Conservation (phyloP, 2,888 invertebrate genomes). For the Crossocerus cetratus region DNA sequence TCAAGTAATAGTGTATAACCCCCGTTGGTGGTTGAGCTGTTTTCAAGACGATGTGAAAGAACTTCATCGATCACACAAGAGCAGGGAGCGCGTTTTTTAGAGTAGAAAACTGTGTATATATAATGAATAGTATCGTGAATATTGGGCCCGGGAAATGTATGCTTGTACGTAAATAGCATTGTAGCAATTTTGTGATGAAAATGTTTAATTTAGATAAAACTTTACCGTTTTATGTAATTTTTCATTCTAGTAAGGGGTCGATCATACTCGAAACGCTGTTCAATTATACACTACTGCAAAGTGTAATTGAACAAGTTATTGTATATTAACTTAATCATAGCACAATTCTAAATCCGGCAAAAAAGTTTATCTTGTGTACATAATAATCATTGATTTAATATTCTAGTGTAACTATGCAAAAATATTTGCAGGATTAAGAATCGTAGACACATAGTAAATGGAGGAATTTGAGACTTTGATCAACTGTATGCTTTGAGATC, state of each 20-base stretch:
- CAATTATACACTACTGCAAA: constrained; percentile 36
- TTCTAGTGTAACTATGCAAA: constrained; percentile 34
- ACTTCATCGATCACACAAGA: constrained; percentile 23
- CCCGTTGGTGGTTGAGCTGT: constrained; percentile 56
- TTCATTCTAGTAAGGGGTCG: constrained; percentile 40
- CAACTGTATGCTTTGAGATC: constrained; percentile 34
- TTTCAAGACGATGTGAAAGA: constrained; percentile 45
- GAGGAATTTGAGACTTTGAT: constrained; percentile 24
- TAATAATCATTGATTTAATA: constrained; percentile 38
- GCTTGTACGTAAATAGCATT: constrained; percentile 39
- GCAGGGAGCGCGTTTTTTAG: constrained; percentile 35
- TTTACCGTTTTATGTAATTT: constrained; percentile 35
- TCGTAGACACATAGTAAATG: constrained; percentile 14
- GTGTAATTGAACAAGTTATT: constrained; percentile 35
- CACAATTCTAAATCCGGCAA: constrained; percentile 41
- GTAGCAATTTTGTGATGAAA: constrained; percentile 23
- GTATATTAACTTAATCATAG: constrained; percentile 45
- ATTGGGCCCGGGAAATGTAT: constrained; percentile 41
- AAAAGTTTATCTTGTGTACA: constrained; percentile 51
- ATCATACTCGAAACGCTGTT: constrained; percentile 43
- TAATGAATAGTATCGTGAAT: constrained; percentile 31
- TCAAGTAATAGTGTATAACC: constrained; percentile 40
- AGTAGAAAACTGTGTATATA: constrained; percentile 52
- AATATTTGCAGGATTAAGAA: constrained; percentile 26
- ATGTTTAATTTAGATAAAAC: constrained; percentile 37